These are phyloP conservation scores for Cheilosia pagana DNA, from an alignment of 2,888 invertebrate species.

Conservation along the genomic window DNA sequence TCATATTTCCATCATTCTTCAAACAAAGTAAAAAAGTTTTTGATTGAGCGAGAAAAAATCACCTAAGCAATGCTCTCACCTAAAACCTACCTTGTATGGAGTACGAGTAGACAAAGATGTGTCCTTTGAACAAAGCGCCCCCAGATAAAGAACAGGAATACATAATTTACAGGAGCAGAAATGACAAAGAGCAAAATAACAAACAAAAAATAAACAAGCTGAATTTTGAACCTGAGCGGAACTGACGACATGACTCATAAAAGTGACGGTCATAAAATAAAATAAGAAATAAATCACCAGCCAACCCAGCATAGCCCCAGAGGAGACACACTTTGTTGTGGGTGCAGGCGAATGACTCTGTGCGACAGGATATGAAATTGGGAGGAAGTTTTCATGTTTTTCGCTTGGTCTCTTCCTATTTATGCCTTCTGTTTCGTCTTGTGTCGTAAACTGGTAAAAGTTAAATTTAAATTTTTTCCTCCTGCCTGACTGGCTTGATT, in stretches of 20 bases:
- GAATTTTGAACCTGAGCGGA: slow-evolving; percentile 53
- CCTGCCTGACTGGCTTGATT: not conserved
- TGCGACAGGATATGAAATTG: slow-evolving; percentile 51
- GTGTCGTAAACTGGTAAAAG: slow-evolving; percentile 51
- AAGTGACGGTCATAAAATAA: slow-evolving; percentile 66
- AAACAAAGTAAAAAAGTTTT: slow-evolving; percentile 9
- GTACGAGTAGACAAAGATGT: slow-evolving; percentile 24
- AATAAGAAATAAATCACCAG: slow-evolving; percentile 63
- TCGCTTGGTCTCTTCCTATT: slow-evolving; percentile 18
- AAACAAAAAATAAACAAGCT: slow-evolving; percentile 19
- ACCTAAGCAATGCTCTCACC: slow-evolving; percentile 34
- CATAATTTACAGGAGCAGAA: slow-evolving; percentile 27
- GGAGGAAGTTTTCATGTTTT: slow-evolving; percentile 24
- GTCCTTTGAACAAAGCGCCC: slow-evolving; percentile 36
- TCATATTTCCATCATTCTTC: slow-evolving; percentile 40
- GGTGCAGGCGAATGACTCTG: not conserved
- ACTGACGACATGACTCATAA: slow-evolving; percentile 64
- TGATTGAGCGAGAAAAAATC: slow-evolving; percentile 24
- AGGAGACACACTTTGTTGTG: not conserved
- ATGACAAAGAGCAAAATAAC: slow-evolving; percentile 20
- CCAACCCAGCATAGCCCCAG: not conserved
- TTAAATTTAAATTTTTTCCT: slow-evolving; percentile 45
- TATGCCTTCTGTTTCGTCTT: slow-evolving; percentile 43
- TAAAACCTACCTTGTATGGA: not conserved
- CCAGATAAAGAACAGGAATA: slow-evolving; percentile 35